Conservation (phyloP, 1,140 invertebrate genomes). For the Hyphantria cunea region DNA sequence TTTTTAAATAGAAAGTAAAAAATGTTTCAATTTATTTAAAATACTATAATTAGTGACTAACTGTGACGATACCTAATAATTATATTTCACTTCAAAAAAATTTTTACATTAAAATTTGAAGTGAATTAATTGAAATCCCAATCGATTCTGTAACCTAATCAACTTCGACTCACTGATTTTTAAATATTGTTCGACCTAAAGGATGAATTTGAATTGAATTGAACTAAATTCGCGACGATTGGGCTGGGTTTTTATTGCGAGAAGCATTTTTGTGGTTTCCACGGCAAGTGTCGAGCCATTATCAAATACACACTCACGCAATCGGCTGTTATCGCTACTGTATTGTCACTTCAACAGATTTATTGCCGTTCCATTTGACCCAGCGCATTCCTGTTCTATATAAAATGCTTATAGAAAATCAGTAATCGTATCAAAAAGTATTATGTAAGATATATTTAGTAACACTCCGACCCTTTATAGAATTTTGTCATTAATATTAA, state of each 20-base stretch:
- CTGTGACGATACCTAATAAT: background rate
- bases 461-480: background rate
- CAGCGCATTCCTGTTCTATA: conserved; percentile 35
- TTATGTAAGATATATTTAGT: conserved; percentile 23
- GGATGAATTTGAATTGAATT: conserved; percentile 15
- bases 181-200: background rate
- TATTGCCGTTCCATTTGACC: conserved; percentile 56
- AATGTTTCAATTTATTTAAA: too few species aligned
- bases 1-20: too few species aligned
- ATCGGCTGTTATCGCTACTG: conserved; percentile 52
- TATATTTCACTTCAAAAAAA: background rate
- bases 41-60: too few species aligned
- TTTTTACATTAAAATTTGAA: background rate
- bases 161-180: background rate
- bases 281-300: conserved; percentile 47
- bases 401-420: conserved; percentile 32
- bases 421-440: conserved; percentile 9
- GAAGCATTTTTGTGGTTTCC: conserved; percentile 37
- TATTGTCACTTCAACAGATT: conserved; percentile 53
- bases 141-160: background rate
- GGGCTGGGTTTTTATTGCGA: background rate
- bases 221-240: conserved; percentile 1
- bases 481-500: too few species aligned
- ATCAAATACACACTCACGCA: conserved; percentile 49
- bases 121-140: background rate